Percentiles rank a stretch among this genome's conserved stretches.
phyloP scores from a whole-genome alignment of 2,797 vertebrate genomes.

The Odontamblyopus lacepedii region DNA sequence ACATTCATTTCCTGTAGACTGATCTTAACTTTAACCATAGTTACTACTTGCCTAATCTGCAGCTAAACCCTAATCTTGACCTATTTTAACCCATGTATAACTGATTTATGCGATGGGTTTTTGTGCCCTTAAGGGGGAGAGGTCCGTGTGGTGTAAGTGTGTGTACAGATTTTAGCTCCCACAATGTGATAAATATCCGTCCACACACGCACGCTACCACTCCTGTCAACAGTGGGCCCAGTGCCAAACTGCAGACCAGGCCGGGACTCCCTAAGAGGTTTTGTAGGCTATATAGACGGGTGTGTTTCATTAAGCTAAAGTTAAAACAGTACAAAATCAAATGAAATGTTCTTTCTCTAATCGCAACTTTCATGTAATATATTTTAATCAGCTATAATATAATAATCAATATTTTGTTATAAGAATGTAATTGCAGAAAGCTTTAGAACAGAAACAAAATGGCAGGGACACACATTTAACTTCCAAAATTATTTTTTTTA shows the following conservation, averaged over 20 bases:
- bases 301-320: conserved; percentile 3
- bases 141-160: background rate
- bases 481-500: conserved; percentile 99
- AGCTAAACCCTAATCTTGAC: no score
- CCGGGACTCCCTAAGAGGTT: conserved; percentile 48
- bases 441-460: conserved; percentile 15
- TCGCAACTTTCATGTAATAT: background rate
- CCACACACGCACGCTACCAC: conserved; percentile 18
- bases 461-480: conserved; percentile 69
- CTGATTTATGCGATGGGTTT: no score
- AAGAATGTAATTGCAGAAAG: background rate
- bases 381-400: background rate
- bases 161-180: background rate
- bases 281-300: conserved; percentile 3
- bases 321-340: background rate
- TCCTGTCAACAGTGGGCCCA: conserved; percentile 71
- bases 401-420: background rate
- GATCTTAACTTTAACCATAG: no score
- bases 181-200: background rate
- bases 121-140: no score
- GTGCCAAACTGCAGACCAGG: conserved; percentile 71
- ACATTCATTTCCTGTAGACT: no score
- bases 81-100: no score
- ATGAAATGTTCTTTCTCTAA: background rate
- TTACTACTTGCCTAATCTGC: no score